Base-by-base conservation (phyloP, 1,140 invertebrate genomes). In the Drosophila mauritiana region DNA sequence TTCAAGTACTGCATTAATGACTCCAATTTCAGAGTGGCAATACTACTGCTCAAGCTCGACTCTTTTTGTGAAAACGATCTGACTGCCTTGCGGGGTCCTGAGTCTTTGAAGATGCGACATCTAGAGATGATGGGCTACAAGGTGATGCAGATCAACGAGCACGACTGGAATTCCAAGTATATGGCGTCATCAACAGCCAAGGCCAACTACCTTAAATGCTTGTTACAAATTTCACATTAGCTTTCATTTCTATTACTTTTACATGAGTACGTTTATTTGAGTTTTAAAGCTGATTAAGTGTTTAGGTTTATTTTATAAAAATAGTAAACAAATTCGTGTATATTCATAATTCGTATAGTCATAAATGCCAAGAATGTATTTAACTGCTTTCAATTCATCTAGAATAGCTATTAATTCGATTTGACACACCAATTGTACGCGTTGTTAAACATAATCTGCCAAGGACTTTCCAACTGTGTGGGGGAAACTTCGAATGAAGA, bases 391-490 rank as follows among this genome's bases (percentile, higher is more conserved):
- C 10, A 17, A 61, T 43, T 36, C 15, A 20, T 7, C 27, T 45
- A 13, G 22, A 8, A 36, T 31, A 36, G 0, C 53, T n/a, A 54
- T 22, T 51, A 2, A 25, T 62, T 31, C 2, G 45, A 34, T 7
- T 54, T 25, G 7, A 52, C 67, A 65, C 92, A 92, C 98, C 98
- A 99, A 6, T 94, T 92, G 91, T 96, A 98, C 0, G 98, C 98
- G 92, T 99, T 99, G 67, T 95, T 94, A 91, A 99, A 99, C 93
- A 99, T 96, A 81, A 95, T 94, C 53, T 97, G 94, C 98, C 98
- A 99, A 0, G 98, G 98, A 27, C 97, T 97, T 27, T 93, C 93
- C 65, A 94, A 88, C 53, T 57, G 43, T 1, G 62, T 62, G 7
- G 59, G 45, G 8, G 63, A 25, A 8, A 93, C 93, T 37, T 91